Percentiles rank a stretch among this genome's conserved stretches.
phyloP scores from a whole-genome alignment of 2,888 invertebrate genomes.

The Leptinotarsa peninsularis region DNA sequence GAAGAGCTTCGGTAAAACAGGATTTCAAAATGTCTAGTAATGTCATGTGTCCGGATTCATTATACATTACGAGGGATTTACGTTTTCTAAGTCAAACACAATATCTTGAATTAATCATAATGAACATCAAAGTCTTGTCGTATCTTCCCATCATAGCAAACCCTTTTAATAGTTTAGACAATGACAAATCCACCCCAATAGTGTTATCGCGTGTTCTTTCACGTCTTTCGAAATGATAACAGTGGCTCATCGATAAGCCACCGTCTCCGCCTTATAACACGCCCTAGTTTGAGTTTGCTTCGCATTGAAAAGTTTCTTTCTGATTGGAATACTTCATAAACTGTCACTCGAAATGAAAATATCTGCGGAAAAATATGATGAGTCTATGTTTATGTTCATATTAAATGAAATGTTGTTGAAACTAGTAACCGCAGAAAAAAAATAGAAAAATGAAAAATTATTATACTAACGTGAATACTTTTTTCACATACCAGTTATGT shows the following conservation, averaged over 20 bases:
- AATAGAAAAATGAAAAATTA: no score
- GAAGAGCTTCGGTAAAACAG: no score
- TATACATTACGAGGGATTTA: neutral
- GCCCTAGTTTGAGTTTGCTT: conserved; percentile 1
- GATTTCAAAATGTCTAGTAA: no score
- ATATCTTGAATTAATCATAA: no score
- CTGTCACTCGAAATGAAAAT: neutral
- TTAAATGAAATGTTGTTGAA: no score
- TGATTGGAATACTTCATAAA: neutral
- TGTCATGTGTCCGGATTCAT: no score
- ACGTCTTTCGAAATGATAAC: conserved; percentile 2
- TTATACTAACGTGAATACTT: no score
- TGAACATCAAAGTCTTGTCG: no score
- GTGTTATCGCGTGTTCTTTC: conserved; percentile 4
- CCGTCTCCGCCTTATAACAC: neutral
- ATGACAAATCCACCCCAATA: neutral
- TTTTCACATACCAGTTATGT: no score
- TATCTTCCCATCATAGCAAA: neutral
- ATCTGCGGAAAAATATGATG: no score
- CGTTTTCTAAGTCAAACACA: neutral
- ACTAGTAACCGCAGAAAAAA: no score
- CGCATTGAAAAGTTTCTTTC: neutral
- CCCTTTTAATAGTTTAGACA: neutral
- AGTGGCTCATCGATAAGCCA: conserved; percentile 1
- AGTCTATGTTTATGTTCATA: no score